Conservation (phyloP, 2,797 vertebrate genomes). For the Natrix natrix region DNA sequence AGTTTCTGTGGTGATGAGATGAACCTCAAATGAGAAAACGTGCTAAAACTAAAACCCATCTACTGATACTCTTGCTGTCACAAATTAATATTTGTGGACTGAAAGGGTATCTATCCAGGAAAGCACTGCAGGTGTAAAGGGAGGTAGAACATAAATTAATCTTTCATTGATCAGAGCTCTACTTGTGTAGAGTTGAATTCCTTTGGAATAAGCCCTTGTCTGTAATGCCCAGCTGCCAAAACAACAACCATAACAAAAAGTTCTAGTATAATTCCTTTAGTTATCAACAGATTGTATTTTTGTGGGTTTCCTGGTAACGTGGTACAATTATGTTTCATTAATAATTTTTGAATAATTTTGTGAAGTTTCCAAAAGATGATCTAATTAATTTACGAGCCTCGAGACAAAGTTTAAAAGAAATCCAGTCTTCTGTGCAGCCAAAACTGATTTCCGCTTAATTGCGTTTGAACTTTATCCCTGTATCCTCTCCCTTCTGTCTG, state of each 20-base stretch:
- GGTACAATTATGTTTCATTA: not conserved
- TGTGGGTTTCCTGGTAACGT: not conserved
- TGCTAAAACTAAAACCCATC: conserved; percentile 1
- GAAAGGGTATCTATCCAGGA: conserved; percentile 6
- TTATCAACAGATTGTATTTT: conserved; percentile 4
- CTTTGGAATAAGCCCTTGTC: conserved; percentile 7
- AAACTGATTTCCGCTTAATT: too few species aligned
- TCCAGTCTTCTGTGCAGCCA: too few species aligned
- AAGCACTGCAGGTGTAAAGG: conserved; percentile 3
- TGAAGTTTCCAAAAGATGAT: too few species aligned
- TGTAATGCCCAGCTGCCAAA: conserved; percentile 10
- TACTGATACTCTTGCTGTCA: not conserved
- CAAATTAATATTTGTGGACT: not conserved
- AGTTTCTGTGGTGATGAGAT: conserved; percentile 1
- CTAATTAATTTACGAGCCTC: too few species aligned
- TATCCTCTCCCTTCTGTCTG: too few species aligned
- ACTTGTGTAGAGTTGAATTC: conserved; percentile 5
- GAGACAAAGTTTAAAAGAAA: too few species aligned
- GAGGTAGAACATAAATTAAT: conserved; percentile 4
- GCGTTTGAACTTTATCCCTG: too few species aligned
- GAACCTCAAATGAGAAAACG: not conserved
- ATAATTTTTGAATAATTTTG: not conserved
- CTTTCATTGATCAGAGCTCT: conserved; percentile 1
- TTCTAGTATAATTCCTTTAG: not conserved
- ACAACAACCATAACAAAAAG: not conserved